Conservation (phyloP, 2,888 invertebrate species). For the Drosophila atroscutellata region DNA sequence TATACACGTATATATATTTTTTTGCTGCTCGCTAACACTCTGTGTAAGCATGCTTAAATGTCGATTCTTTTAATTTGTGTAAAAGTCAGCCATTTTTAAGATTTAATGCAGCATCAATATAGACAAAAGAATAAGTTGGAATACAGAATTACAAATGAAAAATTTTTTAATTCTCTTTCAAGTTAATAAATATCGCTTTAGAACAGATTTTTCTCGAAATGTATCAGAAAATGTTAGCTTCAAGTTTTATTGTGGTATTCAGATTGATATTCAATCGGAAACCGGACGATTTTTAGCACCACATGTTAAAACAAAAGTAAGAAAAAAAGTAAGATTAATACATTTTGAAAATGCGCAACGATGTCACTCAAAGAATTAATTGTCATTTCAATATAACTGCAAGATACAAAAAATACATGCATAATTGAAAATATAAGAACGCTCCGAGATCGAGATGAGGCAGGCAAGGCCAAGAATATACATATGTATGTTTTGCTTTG, state of each 20-base stretch:
- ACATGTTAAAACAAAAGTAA: not conserved
- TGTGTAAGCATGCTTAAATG: not conserved
- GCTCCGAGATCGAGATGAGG: not conserved
- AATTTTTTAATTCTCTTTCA: too few relatives aligned
- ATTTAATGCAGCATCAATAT: not conserved
- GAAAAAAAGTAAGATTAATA: not conserved
- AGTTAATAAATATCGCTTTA: not conserved
- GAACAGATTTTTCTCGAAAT: not conserved
- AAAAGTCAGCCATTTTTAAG: not conserved
- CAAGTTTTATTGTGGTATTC: not conserved
- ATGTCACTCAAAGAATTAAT: not conserved
- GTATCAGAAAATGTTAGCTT: not conserved
- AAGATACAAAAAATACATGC: not conserved
- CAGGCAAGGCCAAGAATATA: not conserved
- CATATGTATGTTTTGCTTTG: not conserved
- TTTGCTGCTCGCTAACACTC: not conserved
- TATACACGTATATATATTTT: not conserved
- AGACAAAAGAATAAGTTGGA: not conserved
- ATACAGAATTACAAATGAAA: not conserved
- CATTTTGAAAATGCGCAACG: not conserved
- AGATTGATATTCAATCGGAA: not conserved
- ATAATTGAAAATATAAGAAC: not conserved
- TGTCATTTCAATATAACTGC: not conserved
- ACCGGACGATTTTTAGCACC: not conserved
- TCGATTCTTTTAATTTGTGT: not conserved